These are phyloP conservation scores for Oscheius sp. DNA, from an alignment of 2,888 invertebrate species.

Conservation along the genomic window DNA sequence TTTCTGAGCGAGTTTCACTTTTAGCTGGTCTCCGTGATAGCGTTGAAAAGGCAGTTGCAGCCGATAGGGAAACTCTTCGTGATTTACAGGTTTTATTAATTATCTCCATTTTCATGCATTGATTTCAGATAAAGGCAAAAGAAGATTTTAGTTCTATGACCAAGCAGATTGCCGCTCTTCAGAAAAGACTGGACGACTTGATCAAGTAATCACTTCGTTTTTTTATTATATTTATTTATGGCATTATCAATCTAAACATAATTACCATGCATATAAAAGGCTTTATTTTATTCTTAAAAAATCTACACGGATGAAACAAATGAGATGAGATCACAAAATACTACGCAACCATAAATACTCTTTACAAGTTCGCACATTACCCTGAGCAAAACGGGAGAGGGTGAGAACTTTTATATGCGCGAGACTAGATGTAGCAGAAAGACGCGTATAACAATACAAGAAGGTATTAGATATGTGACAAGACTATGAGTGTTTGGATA, in stretches of 20 bases:
- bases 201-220: background rate
- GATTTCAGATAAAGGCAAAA: conserved; percentile 22
- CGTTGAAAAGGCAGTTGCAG: conserved; percentile 52
- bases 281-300: conserved; percentile 14
- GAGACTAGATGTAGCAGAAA: conserved; percentile 19
- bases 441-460: conserved; percentile 35
- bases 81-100: conserved; percentile 31
- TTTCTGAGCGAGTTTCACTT: conserved; percentile 51
- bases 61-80: conserved; percentile 19
- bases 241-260: conserved; percentile 19
- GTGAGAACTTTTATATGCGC: background rate
- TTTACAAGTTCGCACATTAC: conserved; percentile 1
- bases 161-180: conserved; percentile 16
- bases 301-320: conserved; percentile 5
- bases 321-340: conserved; percentile 32
- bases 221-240: background rate
- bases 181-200: conserved; percentile 18
- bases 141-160: conserved; percentile 23
- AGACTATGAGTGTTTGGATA: conserved; percentile 13
- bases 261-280: conserved; percentile 3
- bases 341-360: conserved; percentile 33
- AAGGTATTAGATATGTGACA: conserved; percentile 21
- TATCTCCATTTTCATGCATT: no score
- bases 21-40: conserved; percentile 53
- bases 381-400: conserved; percentile 26